Conservation (phyloP, 2,113 vertebrate genomes). For the Chionomys nivalis region DNA sequence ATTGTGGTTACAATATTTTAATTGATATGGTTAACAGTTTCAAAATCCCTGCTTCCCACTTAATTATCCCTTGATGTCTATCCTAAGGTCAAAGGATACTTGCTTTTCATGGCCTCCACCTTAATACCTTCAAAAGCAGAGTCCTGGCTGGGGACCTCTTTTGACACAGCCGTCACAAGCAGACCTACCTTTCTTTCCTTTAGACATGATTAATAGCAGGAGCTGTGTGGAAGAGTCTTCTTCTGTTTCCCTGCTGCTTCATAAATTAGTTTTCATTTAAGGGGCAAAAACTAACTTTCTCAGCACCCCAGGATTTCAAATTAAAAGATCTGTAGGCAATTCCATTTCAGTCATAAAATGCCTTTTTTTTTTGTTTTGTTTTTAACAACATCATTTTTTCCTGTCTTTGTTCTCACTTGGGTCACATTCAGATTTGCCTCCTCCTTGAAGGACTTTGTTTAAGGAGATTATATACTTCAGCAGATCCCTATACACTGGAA, state of each 20-base stretch:
- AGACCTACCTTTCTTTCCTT: conserved; percentile 1
- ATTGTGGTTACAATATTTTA: not conserved
- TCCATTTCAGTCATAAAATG: not conserved
- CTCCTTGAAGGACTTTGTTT: not conserved
- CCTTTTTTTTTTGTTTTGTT: not conserved
- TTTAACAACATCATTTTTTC: not conserved
- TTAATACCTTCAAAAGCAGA: not conserved
- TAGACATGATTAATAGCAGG: conserved; percentile 43
- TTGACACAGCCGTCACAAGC: not conserved
- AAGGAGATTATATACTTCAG: not conserved
- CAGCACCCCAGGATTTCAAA: conserved; percentile 13
- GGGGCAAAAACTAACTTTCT: conserved; percentile 25
- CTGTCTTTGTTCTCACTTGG: not conserved
- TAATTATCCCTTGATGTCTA: not conserved
- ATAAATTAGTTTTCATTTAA: conserved; percentile 43
- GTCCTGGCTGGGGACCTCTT: not conserved
- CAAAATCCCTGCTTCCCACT: not conserved
- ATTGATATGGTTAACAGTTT: not conserved
- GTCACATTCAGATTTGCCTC: not conserved
- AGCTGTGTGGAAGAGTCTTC: not conserved
- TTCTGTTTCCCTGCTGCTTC: conserved; percentile 34
- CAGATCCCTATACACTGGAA: not conserved
- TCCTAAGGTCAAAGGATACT: not conserved
- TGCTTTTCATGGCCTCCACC: not conserved
- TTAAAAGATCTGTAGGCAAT: conserved; percentile 30